phyloP scores from a whole-genome alignment of 2,113 vertebrate genomes.

The Eupsittula cactorum region DNA sequence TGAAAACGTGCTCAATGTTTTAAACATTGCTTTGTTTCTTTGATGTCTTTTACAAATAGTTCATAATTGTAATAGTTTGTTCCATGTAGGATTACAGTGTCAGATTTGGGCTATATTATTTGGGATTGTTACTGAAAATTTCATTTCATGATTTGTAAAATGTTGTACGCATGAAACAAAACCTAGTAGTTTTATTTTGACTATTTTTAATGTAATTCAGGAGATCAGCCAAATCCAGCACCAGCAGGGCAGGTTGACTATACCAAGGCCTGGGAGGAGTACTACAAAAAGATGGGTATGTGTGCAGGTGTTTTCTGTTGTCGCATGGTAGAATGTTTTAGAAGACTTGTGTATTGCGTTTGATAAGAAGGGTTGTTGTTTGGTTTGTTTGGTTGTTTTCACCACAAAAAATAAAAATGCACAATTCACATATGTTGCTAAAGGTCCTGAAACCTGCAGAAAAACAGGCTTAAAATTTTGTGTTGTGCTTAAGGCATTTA shows the following conservation, averaged over 20 bases:
- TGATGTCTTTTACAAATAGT: background rate
- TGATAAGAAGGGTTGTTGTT: background rate
- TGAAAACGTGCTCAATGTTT: background rate
- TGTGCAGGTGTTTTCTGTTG: background rate
- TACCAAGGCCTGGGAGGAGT: conserved; percentile 99
- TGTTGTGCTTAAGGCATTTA: background rate
- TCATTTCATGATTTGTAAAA: background rate
- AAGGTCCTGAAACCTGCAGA: background rate
- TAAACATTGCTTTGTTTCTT: background rate
- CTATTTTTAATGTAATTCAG: conserved; percentile 68
- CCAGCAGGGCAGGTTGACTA: conserved; percentile 98
- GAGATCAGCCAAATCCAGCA: conserved; percentile 96
- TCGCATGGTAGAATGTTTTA: background rate
- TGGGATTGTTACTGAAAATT: background rate
- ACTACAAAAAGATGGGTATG: conserved; percentile 99
- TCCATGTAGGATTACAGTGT: background rate
- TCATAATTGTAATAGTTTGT: background rate
- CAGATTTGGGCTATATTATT: background rate
- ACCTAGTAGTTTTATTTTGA: background rate
- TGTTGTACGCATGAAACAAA: background rate
- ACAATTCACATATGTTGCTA: accelerated
- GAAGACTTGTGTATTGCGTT: accelerated
- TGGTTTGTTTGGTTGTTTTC: background rate
- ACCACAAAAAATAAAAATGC: accelerated
- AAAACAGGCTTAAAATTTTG: background rate